Evolutionary conservation across 53 echinoderm and acorn worm species (phyloP), one percentile per base, ranked within the genome.

Genomic region (Patiria pectinifera): DNA sequence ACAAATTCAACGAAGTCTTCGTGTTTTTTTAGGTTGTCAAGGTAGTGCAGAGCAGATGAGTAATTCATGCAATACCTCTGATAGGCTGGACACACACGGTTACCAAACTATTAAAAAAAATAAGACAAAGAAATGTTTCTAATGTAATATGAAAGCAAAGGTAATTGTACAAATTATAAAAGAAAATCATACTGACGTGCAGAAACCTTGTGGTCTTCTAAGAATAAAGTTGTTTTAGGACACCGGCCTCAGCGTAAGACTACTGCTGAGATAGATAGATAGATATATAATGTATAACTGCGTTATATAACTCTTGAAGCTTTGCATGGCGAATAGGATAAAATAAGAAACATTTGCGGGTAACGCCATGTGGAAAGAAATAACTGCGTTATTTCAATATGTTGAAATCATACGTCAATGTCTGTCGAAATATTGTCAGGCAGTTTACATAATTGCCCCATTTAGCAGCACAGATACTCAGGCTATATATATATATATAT

Each of bases 21-120:
- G 58, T 93, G 93, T 72, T 95, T 96, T 84, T 95, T 96, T 19
- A 97, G 94, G 35, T 89, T 93, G 72, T 99, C 97, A 69, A 99
- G 93, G 87, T 99, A 99, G 13, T 93, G 94, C 15, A 99, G 82
- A 13, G 99, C 99, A 23, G 96, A 94, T 4, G 99, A 96, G 84
- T 99, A 99, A 84, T 97, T 99, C 96, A 99, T 96, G 76, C 99
- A 99, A 83, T 99, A 99, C 25, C 96, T 92, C 59, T 96, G 94
- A 71, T 96, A 99, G 13, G 99, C 97, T 60, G 97, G 99, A 84
- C 96, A 95, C 47, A 97, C 85, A 25, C 89, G 95, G 43, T 85
- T 95, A 15, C 94, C 97, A 71, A 99, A 99, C 99, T 99, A 69
- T 82, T 16, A 78, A 61, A 71, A 43, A 19, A 91, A 48, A 46